These are phyloP conservation scores for Panagrolaimus sp. DNA, from an alignment of 1,140 invertebrate genomes.

Conservation along the genomic window DNA sequence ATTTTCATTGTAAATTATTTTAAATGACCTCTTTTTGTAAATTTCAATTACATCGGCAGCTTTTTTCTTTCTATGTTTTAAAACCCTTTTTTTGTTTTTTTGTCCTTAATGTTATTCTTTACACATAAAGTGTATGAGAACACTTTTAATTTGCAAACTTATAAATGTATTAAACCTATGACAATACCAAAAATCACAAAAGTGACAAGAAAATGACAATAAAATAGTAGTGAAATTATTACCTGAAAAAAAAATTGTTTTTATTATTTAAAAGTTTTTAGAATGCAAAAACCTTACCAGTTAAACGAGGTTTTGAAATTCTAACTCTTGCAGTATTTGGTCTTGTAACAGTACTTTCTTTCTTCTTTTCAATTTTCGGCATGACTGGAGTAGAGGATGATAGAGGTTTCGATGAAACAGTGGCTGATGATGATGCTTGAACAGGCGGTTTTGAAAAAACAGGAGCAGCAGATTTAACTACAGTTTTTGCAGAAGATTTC, in stretches of 20 bases:
- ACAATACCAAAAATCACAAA: background rate
- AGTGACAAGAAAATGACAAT: slow-evolving; percentile 1
- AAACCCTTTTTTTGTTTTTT: slow-evolving; percentile 4
- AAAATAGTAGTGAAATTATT: slow-evolving; percentile 1
- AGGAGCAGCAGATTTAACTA: too few species aligned
- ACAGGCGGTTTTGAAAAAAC: background rate
- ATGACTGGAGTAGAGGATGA: background rate
- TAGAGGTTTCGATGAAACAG: background rate
- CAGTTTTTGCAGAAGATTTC: too few species aligned
- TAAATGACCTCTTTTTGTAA: too few species aligned
- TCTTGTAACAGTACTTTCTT: background rate
- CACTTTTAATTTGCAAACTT: background rate
- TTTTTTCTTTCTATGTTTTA: too few species aligned
- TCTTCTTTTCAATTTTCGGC: background rate
- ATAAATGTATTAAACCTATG: background rate
- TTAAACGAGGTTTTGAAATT: background rate
- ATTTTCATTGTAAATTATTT: too few species aligned
- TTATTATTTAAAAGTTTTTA: background rate
- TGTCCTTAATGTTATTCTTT: slow-evolving; percentile 1
- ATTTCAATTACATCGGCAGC: too few species aligned
- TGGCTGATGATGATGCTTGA: too few species aligned
- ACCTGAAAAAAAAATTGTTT: background rate
- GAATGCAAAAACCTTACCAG: slow-evolving; percentile 10
- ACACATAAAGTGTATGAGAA: slow-evolving; percentile 2
- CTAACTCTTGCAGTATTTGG: background rate